Evolutionary conservation across 2,797 vertebrate species (phyloP).

Genomic region (Gymnocypris eckloni): DNA sequence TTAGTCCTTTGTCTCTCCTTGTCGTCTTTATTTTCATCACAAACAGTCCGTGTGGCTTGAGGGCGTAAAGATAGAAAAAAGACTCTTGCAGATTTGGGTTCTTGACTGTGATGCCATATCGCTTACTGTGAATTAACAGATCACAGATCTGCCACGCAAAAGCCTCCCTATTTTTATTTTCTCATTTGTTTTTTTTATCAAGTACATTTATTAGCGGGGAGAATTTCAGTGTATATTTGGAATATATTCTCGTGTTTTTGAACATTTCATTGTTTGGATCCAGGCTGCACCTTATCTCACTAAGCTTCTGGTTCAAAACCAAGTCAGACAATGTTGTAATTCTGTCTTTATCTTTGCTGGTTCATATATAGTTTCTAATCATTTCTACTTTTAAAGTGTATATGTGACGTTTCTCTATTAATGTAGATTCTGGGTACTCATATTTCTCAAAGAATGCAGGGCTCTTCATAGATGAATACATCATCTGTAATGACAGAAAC

Average conservation of each 20-base stretch:
- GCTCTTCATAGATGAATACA: constrained; percentile 56
- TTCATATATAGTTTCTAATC: constrained; percentile 44
- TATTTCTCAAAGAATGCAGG: constrained; percentile 56
- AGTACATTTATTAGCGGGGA: constrained; percentile 55
- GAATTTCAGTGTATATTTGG: constrained; percentile 70
- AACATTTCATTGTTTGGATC: constrained; percentile 66
- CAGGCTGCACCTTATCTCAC: constrained; percentile 68
- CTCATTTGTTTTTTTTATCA: constrained; percentile 39
- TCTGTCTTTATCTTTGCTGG: constrained; percentile 64
- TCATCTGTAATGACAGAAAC: constrained; percentile 57
- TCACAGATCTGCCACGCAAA: constrained; percentile 79
- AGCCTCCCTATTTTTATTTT: constrained; percentile 63
- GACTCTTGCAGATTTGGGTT: constrained; percentile 82
- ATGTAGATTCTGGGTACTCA: constrained; percentile 68
- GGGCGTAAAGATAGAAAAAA: constrained; percentile 62
- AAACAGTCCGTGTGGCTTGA: constrained; percentile 75
- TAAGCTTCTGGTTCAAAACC: constrained; percentile 61
- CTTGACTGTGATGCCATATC: constrained; percentile 83
- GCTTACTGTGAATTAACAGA: constrained; percentile 84
- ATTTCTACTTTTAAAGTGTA: constrained; percentile 66
- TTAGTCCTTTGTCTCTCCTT: constrained; percentile 58
- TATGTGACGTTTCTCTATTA: constrained; percentile 71
- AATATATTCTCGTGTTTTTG: constrained; percentile 59
- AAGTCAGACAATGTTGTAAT: constrained; percentile 67
- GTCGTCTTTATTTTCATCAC: constrained; percentile 71